These are phyloP conservation scores for Ennomos fuscantarius DNA, from an alignment of 2,888 invertebrate species.

Conservation along the genomic window DNA sequence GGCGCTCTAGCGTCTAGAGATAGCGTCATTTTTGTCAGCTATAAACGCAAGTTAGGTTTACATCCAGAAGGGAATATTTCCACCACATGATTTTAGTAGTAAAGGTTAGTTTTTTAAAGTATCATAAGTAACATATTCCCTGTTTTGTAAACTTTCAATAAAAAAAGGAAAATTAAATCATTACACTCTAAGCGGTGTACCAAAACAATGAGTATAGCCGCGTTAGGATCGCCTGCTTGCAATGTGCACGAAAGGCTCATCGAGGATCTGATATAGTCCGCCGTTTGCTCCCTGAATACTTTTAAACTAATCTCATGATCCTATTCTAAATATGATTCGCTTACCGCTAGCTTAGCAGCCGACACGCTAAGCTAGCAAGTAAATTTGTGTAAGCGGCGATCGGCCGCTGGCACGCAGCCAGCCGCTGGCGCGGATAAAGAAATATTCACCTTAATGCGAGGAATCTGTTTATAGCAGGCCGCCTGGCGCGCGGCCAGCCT, in stretches of 20 bases:
- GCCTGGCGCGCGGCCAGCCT: conserved; percentile 8
- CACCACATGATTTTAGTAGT: too few relatives aligned
- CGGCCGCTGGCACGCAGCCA: background rate
- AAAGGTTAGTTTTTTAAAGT: too few relatives aligned
- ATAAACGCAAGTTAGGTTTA: too few relatives aligned
- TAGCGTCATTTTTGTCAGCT: too few relatives aligned
- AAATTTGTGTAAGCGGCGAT: background rate
- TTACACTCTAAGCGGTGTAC: too few relatives aligned
- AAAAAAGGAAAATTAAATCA: too few relatives aligned
- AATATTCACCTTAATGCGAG: conserved; percentile 23
- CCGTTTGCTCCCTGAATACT: background rate
- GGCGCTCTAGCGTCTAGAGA: too few relatives aligned
- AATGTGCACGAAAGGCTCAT: background rate
- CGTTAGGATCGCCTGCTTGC: background rate
- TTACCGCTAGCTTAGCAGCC: conserved; percentile 10
- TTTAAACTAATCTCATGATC: background rate
- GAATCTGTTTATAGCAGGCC: conserved; percentile 9
- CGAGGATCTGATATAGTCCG: background rate
- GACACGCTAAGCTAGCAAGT: conserved; percentile 1
- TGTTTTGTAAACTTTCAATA: too few relatives aligned
- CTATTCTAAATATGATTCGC: conserved; percentile 1
- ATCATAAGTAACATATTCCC: too few relatives aligned
- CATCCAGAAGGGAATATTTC: too few relatives aligned
- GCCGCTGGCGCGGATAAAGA: conserved; percentile 8
- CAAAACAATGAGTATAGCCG: too few relatives aligned